Base-by-base conservation (phyloP, 1,140 invertebrate genomes). In the Drosophila bifasciata region DNA sequence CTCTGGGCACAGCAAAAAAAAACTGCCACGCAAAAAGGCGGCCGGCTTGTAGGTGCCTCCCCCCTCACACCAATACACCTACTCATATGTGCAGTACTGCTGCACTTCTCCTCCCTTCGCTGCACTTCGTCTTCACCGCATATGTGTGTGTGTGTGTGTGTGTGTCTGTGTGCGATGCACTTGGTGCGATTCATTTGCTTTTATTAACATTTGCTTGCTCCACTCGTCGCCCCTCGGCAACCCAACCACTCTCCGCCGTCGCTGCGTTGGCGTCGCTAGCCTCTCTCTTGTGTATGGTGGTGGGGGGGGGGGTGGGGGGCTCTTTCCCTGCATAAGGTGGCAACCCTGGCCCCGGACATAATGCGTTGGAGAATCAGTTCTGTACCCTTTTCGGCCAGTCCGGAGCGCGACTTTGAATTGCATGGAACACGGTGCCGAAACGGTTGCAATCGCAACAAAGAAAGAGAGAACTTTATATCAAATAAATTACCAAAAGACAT, bases 301-400 rank as follows among this genome's bases (percentile, higher is more conserved):
- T n/a, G n/a, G n/a, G n/a, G n/a, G n/a, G n/a, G n/a, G n/a, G n/a
- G n/a, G n/a, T n/a, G n/a, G 58, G 28, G 57, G 56, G 70, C 79
- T 55, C 72, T 70, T 66, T 72, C 25, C 40, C 63, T 56, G 58
- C 66, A 66, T 62, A 49, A 62, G 44, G 60, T 71, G 81, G 83
- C 81, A 86, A 85, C 80, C 71, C 81, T 86, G 73, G 64, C 28
- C 46, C 46, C 50, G 51, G 61, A 17, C 39, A 43, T 39, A 75
- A 64, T 58, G 52, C 76, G 81, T 80, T 86, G 77, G 81, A 74
- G 79, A 86, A 90, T 66, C 73, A 88, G 79, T 84, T 90, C 88
- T 90, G 83, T 90, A 90, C 88, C 88, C 88, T 84, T 90, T 90
- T 79, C 32, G 32, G 77, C 68, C 88, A 90, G 88, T 90, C 72